phyloP scores from a whole-genome alignment of 2,797 vertebrate species.

The Natrix natrix region DNA sequence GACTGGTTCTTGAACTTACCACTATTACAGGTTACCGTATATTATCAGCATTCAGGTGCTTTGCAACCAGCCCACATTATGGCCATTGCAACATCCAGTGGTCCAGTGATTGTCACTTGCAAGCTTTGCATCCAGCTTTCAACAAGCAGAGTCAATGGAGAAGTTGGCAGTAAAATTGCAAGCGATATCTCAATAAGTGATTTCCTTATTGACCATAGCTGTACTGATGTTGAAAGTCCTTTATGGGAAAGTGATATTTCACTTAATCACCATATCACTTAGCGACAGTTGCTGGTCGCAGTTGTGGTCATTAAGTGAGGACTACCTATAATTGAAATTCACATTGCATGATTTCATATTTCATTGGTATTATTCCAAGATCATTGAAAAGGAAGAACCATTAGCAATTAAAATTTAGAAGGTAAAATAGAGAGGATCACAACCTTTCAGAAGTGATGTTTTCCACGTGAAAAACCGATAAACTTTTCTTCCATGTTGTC shows the following conservation, averaged over 20 bases:
- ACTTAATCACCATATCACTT: neutral
- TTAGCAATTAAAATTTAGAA: neutral
- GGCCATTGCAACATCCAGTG: neutral
- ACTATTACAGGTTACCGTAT: neutral
- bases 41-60: neutral
- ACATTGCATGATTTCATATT: neutral
- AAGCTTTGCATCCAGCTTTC: neutral
- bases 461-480: neutral
- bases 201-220: neutral
- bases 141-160: neutral
- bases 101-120: neutral
- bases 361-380: neutral
- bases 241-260: neutral
- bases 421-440: neutral
- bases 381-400: neutral
- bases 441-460: neutral
- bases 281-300: neutral
- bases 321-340: neutral
- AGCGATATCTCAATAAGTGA: neutral
- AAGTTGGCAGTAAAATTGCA: neutral
- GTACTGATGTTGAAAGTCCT: neutral
- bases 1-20: neutral
- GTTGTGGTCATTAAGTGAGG: neutral
- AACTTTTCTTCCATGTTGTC: slow-evolving; percentile 26
- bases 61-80: neutral